Percentiles rank a stretch among this genome's conserved stretches.
Conservation (phyloP, 2,797 vertebrate species). For the Buphagus erythrorhynchus region DNA sequence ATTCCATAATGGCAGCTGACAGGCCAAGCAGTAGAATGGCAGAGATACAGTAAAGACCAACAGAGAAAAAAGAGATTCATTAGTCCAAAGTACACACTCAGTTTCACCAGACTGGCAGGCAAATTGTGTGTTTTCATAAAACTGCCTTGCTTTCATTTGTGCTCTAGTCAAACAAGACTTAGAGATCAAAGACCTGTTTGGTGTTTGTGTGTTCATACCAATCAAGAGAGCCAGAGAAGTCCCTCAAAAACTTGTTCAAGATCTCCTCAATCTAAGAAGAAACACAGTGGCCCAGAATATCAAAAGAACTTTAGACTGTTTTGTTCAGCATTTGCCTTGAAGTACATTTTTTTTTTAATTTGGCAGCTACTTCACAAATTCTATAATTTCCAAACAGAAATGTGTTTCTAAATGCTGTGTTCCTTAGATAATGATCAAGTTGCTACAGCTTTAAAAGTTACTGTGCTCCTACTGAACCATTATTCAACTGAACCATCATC, state of each 20-base stretch:
- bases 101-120: background rate
- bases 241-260: background rate
- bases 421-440: background rate
- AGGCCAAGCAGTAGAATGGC: background rate
- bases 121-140: background rate
- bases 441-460: background rate
- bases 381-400: background rate
- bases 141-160: background rate
- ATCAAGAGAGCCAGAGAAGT: background rate
- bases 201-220: background rate
- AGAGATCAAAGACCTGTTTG: background rate
- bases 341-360: background rate
- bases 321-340: background rate
- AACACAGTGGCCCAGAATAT: background rate
- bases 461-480: background rate
- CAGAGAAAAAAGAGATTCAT: background rate
- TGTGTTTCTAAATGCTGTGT: background rate
- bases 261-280: background rate
- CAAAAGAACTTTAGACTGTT: background rate
- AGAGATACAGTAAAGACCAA: background rate
- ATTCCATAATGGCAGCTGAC: background rate
- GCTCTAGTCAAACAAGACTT: background rate
- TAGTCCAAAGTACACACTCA: background rate
- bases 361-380: background rate
- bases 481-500: background rate